Evolutionary conservation across 2,888 invertebrate species (phyloP), one percentile per base, ranked within the genome.

Genomic region (Aporophyla nigra): DNA sequence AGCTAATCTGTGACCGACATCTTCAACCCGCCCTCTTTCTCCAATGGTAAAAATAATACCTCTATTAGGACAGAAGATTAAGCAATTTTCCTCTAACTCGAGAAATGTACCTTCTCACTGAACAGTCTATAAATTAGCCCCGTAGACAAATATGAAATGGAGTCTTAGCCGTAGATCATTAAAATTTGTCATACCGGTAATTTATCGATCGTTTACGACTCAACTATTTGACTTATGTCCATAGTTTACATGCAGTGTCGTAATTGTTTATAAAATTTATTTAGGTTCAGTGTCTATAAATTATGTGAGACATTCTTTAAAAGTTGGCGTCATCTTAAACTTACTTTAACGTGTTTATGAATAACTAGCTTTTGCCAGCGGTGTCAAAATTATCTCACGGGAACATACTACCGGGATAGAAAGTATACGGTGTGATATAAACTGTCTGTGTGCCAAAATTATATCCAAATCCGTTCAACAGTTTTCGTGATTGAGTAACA

Each of bases 121-220:
- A 62, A 3, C 65, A 58, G 65, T 33, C 79, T 49, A 75, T 75
- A 83, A 71, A 79, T 79, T 79, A 68, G 58, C 24, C n/a, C n/a
- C 53, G 19, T 49, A 67, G 74, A 77, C 59, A 72, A 83, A 73
- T 74, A 67, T 76, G 62, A 85, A 75, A 77, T 71, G 66, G 54
- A 58, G 66, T 58, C 58, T 51, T 67, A 24, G 58, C 62, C 27
- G 69, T 80, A 74, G 59, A 83, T 80, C 78, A 80, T 83, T 74
- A 69, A 67, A 78, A 78, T 80, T 82, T 85, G 85, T 79, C 82
- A 56, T 63, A 69, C 24, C 43, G 27, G 59, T 66, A 61, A 79
- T 85, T 85, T 79, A 85, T 82, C 7, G 74, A 82, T 61, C 59
- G 62, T 73, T 82, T 84, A 68, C 63, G 53, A 74, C 59, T 76